Evolutionary conservation across 2,113 vertebrate species (phyloP).

Genomic region (Lynx canadensis): DNA sequence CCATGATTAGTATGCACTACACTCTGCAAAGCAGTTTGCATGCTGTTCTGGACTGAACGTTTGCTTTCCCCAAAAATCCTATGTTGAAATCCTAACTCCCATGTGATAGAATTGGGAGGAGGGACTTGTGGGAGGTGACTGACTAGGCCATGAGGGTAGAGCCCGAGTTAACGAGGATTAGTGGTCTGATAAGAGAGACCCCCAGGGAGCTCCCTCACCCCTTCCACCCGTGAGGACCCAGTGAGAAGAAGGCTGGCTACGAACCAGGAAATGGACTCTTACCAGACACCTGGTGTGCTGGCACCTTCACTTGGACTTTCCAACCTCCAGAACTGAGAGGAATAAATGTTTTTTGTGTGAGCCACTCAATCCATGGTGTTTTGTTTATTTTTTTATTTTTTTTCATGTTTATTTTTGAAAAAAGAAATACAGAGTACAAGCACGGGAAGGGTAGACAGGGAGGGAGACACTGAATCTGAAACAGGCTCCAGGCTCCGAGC

Average conservation of each 20-base stretch:
- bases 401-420: too few species aligned
- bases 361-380: background rate
- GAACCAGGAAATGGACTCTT: background rate
- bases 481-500: too few species aligned
- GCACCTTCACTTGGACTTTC: background rate
- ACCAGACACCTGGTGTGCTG: background rate
- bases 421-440: too few species aligned
- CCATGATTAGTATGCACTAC: background rate
- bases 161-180: background rate
- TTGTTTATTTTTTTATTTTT: too few species aligned
- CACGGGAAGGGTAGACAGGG: too few species aligned
- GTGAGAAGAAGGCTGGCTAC: background rate
- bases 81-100: background rate
- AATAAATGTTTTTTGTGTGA: background rate
- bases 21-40: background rate
- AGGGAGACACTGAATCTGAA: too few species aligned
- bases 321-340: background rate
- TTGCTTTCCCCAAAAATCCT: background rate
- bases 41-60: background rate
- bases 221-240: background rate
- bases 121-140: background rate
- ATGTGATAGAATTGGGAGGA: background rate
- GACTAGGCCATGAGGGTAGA: background rate
- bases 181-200: background rate
- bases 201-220: background rate